These are phyloP conservation scores for Tyrophagus putrescentiae DNA, from an alignment of 1,140 invertebrate genomes.

Conservation along the genomic window DNA sequence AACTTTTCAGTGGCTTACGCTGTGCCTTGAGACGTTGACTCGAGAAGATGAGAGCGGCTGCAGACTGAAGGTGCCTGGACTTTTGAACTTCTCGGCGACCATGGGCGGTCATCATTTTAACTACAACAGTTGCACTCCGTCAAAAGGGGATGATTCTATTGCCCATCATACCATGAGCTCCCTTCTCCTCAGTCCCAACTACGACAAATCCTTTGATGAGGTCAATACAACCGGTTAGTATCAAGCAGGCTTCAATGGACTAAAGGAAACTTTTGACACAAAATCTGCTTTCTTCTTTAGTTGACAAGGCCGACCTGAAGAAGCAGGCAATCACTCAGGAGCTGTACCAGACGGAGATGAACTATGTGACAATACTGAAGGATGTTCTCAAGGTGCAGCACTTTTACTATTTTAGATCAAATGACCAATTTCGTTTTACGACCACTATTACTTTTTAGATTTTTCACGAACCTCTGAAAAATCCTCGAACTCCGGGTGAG, in stretches of 20 bases:
- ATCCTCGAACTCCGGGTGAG: slow-evolving; percentile 52
- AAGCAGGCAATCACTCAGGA: slow-evolving; percentile 63
- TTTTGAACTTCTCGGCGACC: slow-evolving; percentile 21
- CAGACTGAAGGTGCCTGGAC: not conserved
- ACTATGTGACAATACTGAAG: slow-evolving; percentile 85
- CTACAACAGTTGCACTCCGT: not conserved
- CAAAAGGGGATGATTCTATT: not conserved
- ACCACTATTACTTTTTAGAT: slow-evolving; percentile 44
- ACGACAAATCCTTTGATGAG: not conserved
- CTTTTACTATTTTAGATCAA: not conserved
- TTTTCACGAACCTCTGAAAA: slow-evolving; percentile 82
- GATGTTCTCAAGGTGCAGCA: slow-evolving; percentile 76
- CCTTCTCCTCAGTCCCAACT: not conserved
- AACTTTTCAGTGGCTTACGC: slow-evolving; percentile 72
- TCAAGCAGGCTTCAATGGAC: not conserved
- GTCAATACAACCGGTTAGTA: slow-evolving; percentile 10
- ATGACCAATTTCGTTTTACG: not conserved
- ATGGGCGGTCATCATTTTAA: slow-evolving; percentile 24
- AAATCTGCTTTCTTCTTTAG: no score
- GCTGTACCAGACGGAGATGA: slow-evolving; percentile 84
- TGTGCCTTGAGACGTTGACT: slow-evolving; percentile 82
- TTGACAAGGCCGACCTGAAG: slow-evolving; percentile 30
- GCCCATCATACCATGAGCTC: not conserved
- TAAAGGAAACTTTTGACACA: no score
- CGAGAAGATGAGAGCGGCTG: slow-evolving; percentile 57